Percentiles rank a stretch among this genome's conserved stretches.
Evolutionary conservation across 2,888 invertebrate genomes (phyloP).

Genomic region (Nysson spinosus): DNA sequence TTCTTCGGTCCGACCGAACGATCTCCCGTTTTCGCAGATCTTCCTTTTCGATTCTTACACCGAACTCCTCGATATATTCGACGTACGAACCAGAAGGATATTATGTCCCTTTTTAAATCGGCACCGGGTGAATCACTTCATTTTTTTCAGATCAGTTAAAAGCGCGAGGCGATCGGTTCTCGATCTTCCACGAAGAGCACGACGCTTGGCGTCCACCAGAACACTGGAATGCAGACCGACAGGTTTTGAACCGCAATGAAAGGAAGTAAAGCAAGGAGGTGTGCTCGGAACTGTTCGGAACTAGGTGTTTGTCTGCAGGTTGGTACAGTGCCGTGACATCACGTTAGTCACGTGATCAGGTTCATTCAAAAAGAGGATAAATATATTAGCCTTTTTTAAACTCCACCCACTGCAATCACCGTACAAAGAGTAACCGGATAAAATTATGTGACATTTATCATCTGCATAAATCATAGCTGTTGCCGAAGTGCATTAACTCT

Average conservation of each 20-base stretch:
- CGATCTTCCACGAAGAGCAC: slow-evolving; percentile 32
- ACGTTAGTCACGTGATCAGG: slow-evolving; percentile 28
- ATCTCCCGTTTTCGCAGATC: slow-evolving; percentile 29
- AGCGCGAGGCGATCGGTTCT: no score
- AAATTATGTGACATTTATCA: no score
- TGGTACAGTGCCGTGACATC: slow-evolving; percentile 33
- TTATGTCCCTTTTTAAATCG: no score
- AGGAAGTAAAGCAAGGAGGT: slow-evolving; percentile 54
- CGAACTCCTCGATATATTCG: slow-evolving; percentile 4
- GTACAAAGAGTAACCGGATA: no score
- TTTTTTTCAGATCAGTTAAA: no score
- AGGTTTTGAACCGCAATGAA: slow-evolving; percentile 71
- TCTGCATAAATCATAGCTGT: no score
- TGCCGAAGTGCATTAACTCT: no score
- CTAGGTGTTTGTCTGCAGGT: slow-evolving; percentile 36
- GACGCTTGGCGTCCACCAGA: slow-evolving; percentile 71
- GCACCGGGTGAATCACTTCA: slow-evolving; percentile 38
- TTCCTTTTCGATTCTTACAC: neutral
- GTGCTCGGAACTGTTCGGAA: slow-evolving; percentile 16
- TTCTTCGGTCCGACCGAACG: slow-evolving; percentile 39
- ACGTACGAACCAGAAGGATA: no score
- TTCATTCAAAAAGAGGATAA: neutral
- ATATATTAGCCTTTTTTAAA: no score
- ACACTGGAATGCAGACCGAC: slow-evolving; percentile 77
- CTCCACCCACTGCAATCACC: no score